Percentiles rank a stretch among this genome's conserved stretches.
Evolutionary conservation across 2,113 vertebrate genomes (phyloP).

Genomic region (Accipiter cooperii): DNA sequence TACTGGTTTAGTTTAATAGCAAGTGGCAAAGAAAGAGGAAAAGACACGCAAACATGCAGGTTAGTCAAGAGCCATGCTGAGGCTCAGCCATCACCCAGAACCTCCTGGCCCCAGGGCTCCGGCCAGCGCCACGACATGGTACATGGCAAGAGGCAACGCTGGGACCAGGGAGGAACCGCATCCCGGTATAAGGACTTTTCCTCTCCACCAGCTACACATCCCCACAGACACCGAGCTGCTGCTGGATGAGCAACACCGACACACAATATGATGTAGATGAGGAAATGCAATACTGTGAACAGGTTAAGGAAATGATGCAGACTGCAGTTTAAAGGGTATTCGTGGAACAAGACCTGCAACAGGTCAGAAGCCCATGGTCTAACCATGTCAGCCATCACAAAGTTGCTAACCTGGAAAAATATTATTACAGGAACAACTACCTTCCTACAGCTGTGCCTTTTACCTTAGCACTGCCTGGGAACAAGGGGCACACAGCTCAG

Average conservation of each 20-base stretch:
- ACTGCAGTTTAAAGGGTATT: not conserved
- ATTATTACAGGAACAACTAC: not conserved
- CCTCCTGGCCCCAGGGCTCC: not conserved
- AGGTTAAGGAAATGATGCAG: not conserved
- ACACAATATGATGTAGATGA: not conserved
- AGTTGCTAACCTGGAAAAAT: not conserved
- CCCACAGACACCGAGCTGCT: not conserved
- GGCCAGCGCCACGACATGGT: too few relatives aligned
- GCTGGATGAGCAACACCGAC: not conserved
- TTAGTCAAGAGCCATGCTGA: not conserved
- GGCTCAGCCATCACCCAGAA: too few relatives aligned
- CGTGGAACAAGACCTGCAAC: rapidly evolving
- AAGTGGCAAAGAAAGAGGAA: not conserved
- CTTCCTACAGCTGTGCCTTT: not conserved
- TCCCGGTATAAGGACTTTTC: rapidly evolving
- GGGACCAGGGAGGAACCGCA: not conserved
- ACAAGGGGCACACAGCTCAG: not conserved
- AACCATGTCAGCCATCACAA: rapidly evolving
- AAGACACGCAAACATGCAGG: not conserved
- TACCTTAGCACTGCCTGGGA: not conserved
- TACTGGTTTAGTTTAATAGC: not conserved
- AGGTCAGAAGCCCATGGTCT: not conserved
- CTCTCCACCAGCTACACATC: not conserved
- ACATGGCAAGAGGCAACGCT: rapidly evolving
- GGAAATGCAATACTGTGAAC: rapidly evolving